Conservation (phyloP, 2,113 vertebrate genomes). For the Brevimyrus niger region DNA sequence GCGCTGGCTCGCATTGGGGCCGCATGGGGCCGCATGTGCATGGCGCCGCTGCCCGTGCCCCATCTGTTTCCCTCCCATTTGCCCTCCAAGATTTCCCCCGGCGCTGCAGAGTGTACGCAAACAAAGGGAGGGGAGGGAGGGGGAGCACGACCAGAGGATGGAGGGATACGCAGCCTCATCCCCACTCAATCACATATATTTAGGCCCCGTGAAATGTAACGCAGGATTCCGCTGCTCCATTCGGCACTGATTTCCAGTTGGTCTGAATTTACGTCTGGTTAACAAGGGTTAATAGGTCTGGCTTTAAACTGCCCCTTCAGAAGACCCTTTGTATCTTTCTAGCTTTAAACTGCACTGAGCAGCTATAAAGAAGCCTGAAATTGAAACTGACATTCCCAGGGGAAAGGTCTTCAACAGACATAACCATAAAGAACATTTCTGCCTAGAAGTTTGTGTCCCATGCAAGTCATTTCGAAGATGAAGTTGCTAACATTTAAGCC, state of each 20-base stretch:
- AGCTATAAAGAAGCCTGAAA: neutral
- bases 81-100: conserved; percentile 19
- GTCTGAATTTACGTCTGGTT: neutral
- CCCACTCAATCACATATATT: too few species aligned
- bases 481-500: neutral
- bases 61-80: conserved; percentile 42
- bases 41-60: conserved; percentile 51
- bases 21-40: conserved; percentile 31
- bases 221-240: neutral
- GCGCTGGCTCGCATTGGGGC: too few species aligned
- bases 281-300: neutral
- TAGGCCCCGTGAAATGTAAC: neutral
- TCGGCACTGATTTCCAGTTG: neutral
- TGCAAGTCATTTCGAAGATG: neutral
- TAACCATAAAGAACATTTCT: neutral
- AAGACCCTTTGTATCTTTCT: neutral
- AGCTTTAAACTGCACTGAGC: neutral
- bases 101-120: neutral
- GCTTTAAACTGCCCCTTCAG: neutral
- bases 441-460: neutral
- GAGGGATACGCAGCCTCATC: neutral
- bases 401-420: neutral
- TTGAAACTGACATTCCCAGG: neutral
- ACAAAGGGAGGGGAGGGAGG: conserved; percentile 1
- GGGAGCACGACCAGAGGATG: neutral